Evolutionary conservation across 2,888 invertebrate species (phyloP).

Genomic region (Cremastinae sp.): DNA sequence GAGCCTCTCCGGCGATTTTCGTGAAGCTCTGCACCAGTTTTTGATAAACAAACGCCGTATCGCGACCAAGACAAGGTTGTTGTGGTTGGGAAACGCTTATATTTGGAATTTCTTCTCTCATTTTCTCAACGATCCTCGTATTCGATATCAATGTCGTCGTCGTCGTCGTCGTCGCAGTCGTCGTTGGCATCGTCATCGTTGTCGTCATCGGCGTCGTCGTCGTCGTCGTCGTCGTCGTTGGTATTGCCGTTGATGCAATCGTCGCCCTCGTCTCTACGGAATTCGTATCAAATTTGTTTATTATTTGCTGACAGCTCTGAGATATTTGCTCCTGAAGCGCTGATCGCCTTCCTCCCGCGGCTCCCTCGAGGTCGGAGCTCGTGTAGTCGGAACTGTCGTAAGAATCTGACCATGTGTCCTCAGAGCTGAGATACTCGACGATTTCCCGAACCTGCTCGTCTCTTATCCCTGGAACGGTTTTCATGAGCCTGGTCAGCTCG

Average conservation of each 20-base stretch:
- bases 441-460: slow-evolving; percentile 95
- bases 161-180: slow-evolving; percentile 83
- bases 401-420: slow-evolving; percentile 96
- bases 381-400: slow-evolving; percentile 96
- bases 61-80: slow-evolving; percentile 82
- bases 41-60: slow-evolving; percentile 93
- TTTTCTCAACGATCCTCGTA: too few species aligned
- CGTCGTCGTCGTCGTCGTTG: slow-evolving; percentile 19
- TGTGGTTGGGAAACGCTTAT: slow-evolving; percentile 71
- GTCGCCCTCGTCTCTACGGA: slow-evolving; percentile 50
- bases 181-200: slow-evolving; percentile 75
- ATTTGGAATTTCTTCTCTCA: slow-evolving; percentile 67
- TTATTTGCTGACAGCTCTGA: slow-evolving; percentile 93
- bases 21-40: slow-evolving; percentile 92
- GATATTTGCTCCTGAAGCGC: slow-evolving; percentile 92
- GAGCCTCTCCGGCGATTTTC: slow-evolving; percentile 85
- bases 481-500: slow-evolving; percentile 94
- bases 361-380: slow-evolving; percentile 91
- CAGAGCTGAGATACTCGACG: slow-evolving; percentile 94
- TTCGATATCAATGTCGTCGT: too few species aligned
- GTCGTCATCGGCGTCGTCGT: slow-evolving; percentile 54
- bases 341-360: slow-evolving; percentile 83
- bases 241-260: slow-evolving; percentile 38
- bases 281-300: slow-evolving; percentile 88
- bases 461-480: slow-evolving; percentile 94